Percentiles rank a stretch among this genome's conserved stretches.
These are phyloP conservation scores for Folsomia manolachei DNA, from an alignment of 2,888 invertebrate species.

Conservation along the genomic window DNA sequence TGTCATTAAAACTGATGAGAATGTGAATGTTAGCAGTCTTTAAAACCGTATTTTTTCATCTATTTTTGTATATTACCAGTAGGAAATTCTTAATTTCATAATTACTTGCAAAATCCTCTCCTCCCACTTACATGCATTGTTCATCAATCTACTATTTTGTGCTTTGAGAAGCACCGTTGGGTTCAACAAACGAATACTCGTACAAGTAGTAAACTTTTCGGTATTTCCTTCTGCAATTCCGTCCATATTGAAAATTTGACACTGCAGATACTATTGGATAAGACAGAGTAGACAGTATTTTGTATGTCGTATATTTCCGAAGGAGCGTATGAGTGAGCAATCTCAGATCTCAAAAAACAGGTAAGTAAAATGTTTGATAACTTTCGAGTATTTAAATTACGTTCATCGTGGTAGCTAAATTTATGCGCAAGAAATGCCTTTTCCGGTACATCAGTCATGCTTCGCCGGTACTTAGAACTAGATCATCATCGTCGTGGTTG, in stretches of 20 bases:
- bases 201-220: no score
- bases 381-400: background rate
- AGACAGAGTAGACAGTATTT: background rate
- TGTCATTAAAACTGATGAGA: no score
- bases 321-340: background rate
- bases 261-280: background rate
- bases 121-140: no score
- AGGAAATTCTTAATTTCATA: background rate
- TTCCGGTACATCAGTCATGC: background rate
- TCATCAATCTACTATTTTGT: background rate
- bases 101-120: background rate
- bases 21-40: constrained; percentile 3
- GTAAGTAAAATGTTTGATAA: background rate
- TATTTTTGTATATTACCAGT: background rate
- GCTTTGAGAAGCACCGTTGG: background rate
- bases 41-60: background rate
- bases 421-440: background rate
- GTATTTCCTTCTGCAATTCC: no score
- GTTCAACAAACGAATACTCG: no score
- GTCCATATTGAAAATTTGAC: background rate
- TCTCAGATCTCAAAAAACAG: background rate
- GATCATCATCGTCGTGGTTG: no score
- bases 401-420: background rate
- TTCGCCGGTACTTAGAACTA: background rate
- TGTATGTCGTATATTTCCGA: background rate